Percentiles rank a stretch among this genome's conserved stretches.
phyloP scores from a whole-genome alignment of 2,888 invertebrate genomes.

The Choristoneura rosaceana region DNA sequence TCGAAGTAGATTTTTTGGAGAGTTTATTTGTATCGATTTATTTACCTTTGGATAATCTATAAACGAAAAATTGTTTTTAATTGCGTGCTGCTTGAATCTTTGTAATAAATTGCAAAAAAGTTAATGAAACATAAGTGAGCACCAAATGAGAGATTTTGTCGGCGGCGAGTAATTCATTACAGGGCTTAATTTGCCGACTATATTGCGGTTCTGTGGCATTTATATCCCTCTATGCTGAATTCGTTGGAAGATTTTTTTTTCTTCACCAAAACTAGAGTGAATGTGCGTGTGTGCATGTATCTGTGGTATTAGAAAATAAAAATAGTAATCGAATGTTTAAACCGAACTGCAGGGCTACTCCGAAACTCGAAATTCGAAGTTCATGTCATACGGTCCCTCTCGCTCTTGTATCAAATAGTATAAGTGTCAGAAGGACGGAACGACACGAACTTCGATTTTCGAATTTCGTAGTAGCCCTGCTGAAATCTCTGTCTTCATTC shows the following conservation, averaged over 20 bases:
- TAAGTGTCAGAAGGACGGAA: no score
- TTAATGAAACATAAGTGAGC: slow-evolving; percentile 19
- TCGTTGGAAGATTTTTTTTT: background rate
- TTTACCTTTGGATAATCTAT: slow-evolving; percentile 2
- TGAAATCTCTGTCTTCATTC: no score
- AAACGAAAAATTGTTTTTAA: background rate
- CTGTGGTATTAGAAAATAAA: no score
- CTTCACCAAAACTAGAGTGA: background rate
- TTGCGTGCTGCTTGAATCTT: background rate
- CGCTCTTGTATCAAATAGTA: no score
- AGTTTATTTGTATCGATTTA: background rate
- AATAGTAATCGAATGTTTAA: no score
- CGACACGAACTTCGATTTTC: no score
- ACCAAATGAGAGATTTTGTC: slow-evolving; percentile 25
- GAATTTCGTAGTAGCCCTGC: no score
- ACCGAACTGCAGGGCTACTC: no score
- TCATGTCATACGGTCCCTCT: no score
- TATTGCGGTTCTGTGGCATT: slow-evolving; percentile 23
- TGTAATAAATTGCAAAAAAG: slow-evolving; percentile 24
- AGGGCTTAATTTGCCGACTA: slow-evolving; percentile 26
- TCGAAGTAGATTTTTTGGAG: background rate
- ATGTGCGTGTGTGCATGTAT: no score
- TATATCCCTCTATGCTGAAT: slow-evolving; percentile 7
- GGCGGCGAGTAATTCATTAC: slow-evolving; percentile 25
- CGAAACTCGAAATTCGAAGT: no score